Evolutionary conservation across 2,888 invertebrate genomes (phyloP), one percentile per base, ranked within the genome.

Genomic region (Monopis laevigella): DNA sequence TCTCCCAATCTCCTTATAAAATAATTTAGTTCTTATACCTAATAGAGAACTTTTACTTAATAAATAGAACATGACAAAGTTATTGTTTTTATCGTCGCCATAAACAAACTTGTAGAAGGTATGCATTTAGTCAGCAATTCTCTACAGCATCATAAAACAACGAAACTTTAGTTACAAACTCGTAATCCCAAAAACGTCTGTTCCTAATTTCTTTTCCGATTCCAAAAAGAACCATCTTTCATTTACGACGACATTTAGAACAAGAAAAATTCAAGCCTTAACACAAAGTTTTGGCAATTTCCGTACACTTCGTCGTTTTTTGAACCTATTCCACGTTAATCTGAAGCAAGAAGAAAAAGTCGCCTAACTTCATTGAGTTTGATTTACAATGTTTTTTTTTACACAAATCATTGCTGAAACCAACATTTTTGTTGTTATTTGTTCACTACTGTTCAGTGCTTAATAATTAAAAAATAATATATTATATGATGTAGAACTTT

Each of bases 271-370:
- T 74, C 65, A 67, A 66, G 60, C 62, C 70, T 72, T 69, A 70
- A 77, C 75, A 73, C 69, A 67, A 77, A 77, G 68, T 75, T 77
- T 75, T 65, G 73, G 75, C 69, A 75, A 77, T 77, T 75, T 72
- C 71, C 73, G 69, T 62, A 70, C 67, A 72, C 67, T 62, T 65
- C 63, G 66, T 58, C 65, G 65, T 56, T 73, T 36, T 77, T 75
- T 73, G 72, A 69, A 65, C 67, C 66, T 67, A 74, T 71, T 74
- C 73, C 70, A 69, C 73, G 73, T 77, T 74, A 75, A 75, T 75
- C 75, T 77, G n/a, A 12, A 27, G 32, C 72, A 55, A 57, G 62
- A 67, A 71, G 69, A 74, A 77, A 77, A 75, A 75, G 66, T 66
- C 58, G 58, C 63, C 64, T 58, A 59, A 13, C n/a, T 59, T 59